Conservation (phyloP, 2,797 vertebrate genomes). For the Sparus aurata region DNA sequence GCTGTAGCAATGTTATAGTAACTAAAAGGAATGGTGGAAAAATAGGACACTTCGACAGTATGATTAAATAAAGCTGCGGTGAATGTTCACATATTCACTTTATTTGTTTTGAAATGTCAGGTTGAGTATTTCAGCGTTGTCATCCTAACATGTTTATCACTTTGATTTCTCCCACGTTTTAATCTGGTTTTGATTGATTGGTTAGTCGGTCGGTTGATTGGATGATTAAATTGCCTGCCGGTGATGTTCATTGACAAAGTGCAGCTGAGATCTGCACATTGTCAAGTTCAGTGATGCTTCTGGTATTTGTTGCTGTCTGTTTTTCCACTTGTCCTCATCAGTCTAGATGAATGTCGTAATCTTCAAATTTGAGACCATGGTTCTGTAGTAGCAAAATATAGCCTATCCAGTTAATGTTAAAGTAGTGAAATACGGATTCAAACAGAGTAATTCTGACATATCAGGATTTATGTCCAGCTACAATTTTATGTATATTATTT, state of each 20-base stretch:
- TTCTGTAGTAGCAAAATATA: neutral
- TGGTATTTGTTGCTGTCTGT: conserved; percentile 5
- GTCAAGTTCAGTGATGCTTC: conserved; percentile 20
- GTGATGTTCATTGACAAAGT: neutral
- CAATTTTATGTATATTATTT: neutral
- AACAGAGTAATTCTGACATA: neutral
- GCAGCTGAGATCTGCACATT: conserved; percentile 9
- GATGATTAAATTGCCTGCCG: conserved; percentile 29
- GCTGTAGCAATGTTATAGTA: neutral
- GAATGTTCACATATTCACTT: neutral
- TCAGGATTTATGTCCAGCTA: neutral
- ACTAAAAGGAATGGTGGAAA: neutral
- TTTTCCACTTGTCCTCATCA: conserved; percentile 5
- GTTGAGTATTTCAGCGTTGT: neutral
- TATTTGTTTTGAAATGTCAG: neutral
- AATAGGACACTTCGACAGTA: neutral
- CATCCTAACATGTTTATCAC: neutral
- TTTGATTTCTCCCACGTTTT: neutral
- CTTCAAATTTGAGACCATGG: neutral
- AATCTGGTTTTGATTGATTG: conserved; percentile 19
- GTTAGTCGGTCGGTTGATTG: neutral
- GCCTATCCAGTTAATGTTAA: neutral
- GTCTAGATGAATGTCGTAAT: conserved; percentile 1
- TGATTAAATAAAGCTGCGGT: neutral
- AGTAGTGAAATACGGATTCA: neutral